A percentile compares a stretch with the other conserved stretches of the same genome.
Conservation (phyloP, 1,140 invertebrate genomes). For the Neocloeon triangulifer region DNA sequence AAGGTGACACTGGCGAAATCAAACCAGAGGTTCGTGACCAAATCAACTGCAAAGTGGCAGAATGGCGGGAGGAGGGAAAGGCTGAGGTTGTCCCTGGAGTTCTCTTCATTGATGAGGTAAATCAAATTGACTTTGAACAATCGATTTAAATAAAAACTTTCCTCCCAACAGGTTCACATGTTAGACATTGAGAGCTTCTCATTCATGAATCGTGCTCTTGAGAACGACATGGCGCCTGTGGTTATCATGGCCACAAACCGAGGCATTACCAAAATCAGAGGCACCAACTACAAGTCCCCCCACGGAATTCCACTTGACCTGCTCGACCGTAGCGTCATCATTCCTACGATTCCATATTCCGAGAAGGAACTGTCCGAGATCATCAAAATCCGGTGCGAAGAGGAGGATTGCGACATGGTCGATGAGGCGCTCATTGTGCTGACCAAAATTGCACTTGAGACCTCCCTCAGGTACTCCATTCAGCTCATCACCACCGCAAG, state of each 20-base stretch:
- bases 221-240: slow-evolving; percentile 91
- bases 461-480: slow-evolving; percentile 90
- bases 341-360: slow-evolving; percentile 70
- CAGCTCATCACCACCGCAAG: slow-evolving; percentile 92
- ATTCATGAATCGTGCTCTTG: slow-evolving; percentile 86
- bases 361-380: slow-evolving; percentile 83
- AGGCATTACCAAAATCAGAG: slow-evolving; percentile 86
- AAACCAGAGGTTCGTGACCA: slow-evolving; percentile 94
- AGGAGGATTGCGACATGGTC: slow-evolving; percentile 91
- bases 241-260: slow-evolving; percentile 99
- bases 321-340: slow-evolving; percentile 87
- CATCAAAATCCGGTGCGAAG: slow-evolving; percentile 81
- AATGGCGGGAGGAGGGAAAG: slow-evolving; percentile 98
- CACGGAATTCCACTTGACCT: slow-evolving; percentile 95
- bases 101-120: slow-evolving; percentile 69
- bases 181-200: slow-evolving; percentile 98
- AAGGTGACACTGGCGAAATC: slow-evolving; percentile 95
- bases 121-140: no score
- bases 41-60: slow-evolving; percentile 93
- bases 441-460: slow-evolving; percentile 79
- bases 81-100: slow-evolving; percentile 96
- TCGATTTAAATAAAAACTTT: no score
- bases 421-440: slow-evolving; percentile 79
- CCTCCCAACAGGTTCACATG: slow-evolving; percentile 96
- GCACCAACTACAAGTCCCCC: slow-evolving; percentile 80